These are phyloP conservation scores for Tromatobia lineatoria DNA, from an alignment of 2,888 invertebrate species.

Conservation along the genomic window DNA sequence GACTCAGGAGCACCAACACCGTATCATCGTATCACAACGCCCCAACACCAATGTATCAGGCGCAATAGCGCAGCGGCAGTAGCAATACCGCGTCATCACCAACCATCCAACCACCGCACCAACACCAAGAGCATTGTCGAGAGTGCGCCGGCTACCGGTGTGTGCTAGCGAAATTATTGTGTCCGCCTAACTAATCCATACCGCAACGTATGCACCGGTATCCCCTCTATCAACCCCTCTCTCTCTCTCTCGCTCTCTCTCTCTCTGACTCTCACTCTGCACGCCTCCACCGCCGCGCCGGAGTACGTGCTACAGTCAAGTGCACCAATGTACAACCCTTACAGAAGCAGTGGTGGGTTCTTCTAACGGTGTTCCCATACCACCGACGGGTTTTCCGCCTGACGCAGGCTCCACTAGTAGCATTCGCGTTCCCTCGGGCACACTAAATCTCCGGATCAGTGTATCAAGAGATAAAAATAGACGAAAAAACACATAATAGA, in stretches of 20 bases:
- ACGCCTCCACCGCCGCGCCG: conserved; percentile 77
- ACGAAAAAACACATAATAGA: conserved; percentile 1
- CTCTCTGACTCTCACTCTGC: conserved; percentile 38
- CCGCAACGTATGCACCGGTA: conserved; percentile 79
- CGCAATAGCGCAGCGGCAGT: conserved; percentile 14
- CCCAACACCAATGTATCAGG: conserved; percentile 34
- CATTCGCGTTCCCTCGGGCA: conserved; percentile 19
- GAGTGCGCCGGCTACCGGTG: conserved; percentile 63
- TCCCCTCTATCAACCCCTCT: conserved; percentile 1
- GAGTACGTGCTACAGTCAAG: conserved; percentile 83
- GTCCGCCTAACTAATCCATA: conserved; percentile 84
- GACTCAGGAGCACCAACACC: conserved; percentile 66
- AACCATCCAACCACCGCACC: conserved; percentile 61
- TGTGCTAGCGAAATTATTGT: conserved; percentile 81
- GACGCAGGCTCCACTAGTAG: conserved; percentile 18
- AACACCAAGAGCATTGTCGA: conserved; percentile 49
- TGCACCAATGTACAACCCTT: conserved; percentile 76
- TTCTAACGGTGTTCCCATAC: conserved; percentile 64
- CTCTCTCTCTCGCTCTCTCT: background rate
- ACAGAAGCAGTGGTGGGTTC: conserved; percentile 57
- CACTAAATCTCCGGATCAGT: conserved; percentile 28
- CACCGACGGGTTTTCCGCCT: conserved; percentile 39
- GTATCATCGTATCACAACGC: conserved; percentile 15
- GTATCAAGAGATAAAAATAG: conserved; percentile 3
- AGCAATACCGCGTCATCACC: conserved; percentile 65